Evolutionary conservation across 2,113 vertebrate species (phyloP).

Genomic region (Chunga burmeisteri): DNA sequence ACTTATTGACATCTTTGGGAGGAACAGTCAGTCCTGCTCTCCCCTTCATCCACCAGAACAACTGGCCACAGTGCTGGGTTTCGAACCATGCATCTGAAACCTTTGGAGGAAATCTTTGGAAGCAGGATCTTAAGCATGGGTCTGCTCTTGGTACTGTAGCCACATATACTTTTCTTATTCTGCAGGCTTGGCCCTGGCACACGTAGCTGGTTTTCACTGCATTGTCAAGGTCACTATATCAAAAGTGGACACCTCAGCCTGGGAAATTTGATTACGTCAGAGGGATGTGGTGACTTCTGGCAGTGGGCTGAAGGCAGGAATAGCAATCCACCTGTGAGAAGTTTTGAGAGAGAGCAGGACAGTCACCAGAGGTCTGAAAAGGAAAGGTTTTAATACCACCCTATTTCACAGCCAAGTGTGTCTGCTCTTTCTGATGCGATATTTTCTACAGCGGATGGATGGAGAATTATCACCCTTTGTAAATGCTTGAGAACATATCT

Average conservation of each 20-base stretch:
- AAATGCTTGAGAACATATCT: not conserved
- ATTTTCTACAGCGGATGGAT: not conserved
- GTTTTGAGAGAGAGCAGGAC: not conserved
- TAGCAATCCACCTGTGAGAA: not conserved
- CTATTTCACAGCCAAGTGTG: not conserved
- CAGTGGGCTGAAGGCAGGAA: not conserved
- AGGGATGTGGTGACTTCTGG: not conserved
- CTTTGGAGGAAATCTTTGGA: not conserved
- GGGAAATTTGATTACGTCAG: not conserved
- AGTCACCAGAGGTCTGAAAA: not conserved
- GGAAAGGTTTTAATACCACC: not conserved
- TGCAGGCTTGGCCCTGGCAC: not conserved
- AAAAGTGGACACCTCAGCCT: not conserved
- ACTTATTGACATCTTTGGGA: not conserved
- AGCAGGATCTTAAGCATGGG: not conserved
- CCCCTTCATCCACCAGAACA: not conserved
- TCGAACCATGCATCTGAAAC: not conserved
- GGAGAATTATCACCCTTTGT: not conserved
- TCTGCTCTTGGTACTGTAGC: not conserved
- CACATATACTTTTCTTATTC: not conserved
- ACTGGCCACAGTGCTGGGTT: not conserved
- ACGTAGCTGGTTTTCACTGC: fast-evolving
- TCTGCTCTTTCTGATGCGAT: not conserved
- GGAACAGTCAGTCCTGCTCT: not conserved
- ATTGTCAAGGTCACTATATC: not conserved